Percentiles rank a stretch among this genome's conserved stretches.
Conservation (phyloP, 1,140 invertebrate species). For the Acromyrmex charruanus region DNA sequence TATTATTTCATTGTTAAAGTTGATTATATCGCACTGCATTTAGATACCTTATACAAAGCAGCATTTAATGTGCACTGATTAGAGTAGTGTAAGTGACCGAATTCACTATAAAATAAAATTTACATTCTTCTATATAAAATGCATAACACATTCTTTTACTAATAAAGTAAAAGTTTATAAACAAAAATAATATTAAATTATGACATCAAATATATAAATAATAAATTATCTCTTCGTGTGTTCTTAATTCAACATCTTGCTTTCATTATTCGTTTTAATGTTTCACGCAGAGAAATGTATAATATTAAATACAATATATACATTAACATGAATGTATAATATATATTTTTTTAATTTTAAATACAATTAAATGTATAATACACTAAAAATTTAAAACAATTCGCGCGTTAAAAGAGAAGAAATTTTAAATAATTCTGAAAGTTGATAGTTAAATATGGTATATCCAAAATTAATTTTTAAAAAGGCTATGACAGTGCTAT, state of each 20-base stretch:
- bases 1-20: too few relatives aligned
- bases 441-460: too few relatives aligned
- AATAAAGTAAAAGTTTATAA: neutral
- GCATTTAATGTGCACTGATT: too few relatives aligned
- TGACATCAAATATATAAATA: neutral
- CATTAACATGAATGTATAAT: too few relatives aligned
- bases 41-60: too few relatives aligned
- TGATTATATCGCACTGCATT: too few relatives aligned
- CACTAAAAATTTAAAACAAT: neutral
- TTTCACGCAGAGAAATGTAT: neutral
- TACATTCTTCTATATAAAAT: neutral
- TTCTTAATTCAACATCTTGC: neutral
- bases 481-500: neutral
- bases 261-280: neutral
- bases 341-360: too few relatives aligned
- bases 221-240: neutral
- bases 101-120: neutral
- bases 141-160: too few relatives aligned
- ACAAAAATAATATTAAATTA: slow-evolving; percentile 15
- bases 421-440: neutral
- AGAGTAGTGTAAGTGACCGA: too few relatives aligned
- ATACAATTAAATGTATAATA: neutral
- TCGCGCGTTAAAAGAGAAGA: neutral
- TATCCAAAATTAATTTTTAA: neutral
- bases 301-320: too few relatives aligned